phyloP scores from a whole-genome alignment of 1,140 invertebrate species.

The Cylas formicarius region DNA sequence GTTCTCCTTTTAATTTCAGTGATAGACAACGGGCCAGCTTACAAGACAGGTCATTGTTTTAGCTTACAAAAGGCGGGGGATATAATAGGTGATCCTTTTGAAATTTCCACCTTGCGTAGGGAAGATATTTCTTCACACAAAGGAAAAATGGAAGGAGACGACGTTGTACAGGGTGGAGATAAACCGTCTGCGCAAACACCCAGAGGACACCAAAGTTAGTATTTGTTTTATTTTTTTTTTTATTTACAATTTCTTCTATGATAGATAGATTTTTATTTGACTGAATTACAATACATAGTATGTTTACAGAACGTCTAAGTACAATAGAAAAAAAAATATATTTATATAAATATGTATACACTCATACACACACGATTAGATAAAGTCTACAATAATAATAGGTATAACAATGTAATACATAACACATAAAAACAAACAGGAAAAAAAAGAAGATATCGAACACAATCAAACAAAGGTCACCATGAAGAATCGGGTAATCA shows the following conservation, averaged over 20 bases:
- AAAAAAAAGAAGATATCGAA: no score
- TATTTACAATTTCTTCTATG: slow-evolving; percentile 13
- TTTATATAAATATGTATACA: no score
- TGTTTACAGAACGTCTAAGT: no score
- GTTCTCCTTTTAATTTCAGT: slow-evolving; percentile 38
- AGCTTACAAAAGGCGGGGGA: slow-evolving; percentile 69
- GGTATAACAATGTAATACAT: no score
- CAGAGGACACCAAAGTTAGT: slow-evolving; percentile 68
- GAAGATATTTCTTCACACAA: slow-evolving; percentile 77
- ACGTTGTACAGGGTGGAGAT: slow-evolving; percentile 75
- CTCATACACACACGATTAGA: no score
- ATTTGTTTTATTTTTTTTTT: slow-evolving; percentile 9
- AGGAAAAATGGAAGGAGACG: slow-evolving; percentile 76
- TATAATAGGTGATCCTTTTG: slow-evolving; percentile 78
- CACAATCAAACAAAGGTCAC: no score
- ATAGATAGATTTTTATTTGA: no score
- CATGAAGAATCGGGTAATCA: no score
- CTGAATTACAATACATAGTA: no score
- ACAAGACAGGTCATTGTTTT: slow-evolving; percentile 50
- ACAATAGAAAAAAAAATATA: no score
- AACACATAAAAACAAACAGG: no score
- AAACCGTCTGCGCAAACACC: slow-evolving; percentile 57
- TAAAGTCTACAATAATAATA: no score
- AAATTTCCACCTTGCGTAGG: slow-evolving; percentile 77
- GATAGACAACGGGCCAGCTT: slow-evolving; percentile 89